Percentiles rank a stretch among this genome's conserved stretches.
phyloP scores from a whole-genome alignment of 2,888 invertebrate genomes.

The Frankliniella fusca region DNA sequence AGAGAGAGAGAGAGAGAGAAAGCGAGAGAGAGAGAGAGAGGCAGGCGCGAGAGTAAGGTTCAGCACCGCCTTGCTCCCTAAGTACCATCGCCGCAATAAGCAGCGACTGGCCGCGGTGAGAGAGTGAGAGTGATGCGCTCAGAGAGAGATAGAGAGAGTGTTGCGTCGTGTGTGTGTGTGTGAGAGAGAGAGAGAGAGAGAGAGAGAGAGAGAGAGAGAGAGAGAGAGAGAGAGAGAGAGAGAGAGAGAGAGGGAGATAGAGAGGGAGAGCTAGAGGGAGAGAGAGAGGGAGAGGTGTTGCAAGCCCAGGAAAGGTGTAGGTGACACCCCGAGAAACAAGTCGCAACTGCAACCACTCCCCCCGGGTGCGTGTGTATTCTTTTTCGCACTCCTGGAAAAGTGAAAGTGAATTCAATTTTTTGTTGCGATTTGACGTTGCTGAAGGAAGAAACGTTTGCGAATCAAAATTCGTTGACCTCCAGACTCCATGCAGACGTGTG shows the following conservation, averaged over 20 bases:
- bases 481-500: no score
- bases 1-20: no score
- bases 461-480: no score
- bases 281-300: background rate
- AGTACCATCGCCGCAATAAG: slow-evolving; percentile 3
- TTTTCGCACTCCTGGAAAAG: no score
- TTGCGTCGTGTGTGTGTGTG: background rate
- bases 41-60: no score
- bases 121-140: background rate
- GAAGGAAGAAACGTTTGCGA: no score
- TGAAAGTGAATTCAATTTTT: no score
- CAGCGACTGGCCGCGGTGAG: background rate
- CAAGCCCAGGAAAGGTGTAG: background rate
- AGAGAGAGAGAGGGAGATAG: background rate
- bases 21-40: no score
- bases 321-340: background rate
- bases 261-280: background rate
- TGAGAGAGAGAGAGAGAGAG: background rate
- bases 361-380: no score
- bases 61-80: no score
- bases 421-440: no score
- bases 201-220: background rate
- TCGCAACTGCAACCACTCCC: no score
- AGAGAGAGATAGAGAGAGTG: background rate
- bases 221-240: background rate